Conservation (phyloP, 2,888 invertebrate genomes). For the Ptilodon capucinus region DNA sequence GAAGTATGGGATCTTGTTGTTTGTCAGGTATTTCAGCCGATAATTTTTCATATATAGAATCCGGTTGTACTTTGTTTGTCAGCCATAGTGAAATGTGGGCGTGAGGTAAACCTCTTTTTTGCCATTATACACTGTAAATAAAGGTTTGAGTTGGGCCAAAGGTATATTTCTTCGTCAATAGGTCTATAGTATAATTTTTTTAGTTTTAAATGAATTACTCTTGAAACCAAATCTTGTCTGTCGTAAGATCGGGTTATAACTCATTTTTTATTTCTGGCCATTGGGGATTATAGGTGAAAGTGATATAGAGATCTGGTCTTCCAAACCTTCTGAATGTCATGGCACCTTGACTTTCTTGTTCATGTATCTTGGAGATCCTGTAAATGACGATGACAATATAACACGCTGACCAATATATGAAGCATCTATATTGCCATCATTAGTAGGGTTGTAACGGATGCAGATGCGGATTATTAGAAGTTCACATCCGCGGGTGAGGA, state of each 20-base stretch:
- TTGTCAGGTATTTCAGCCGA: conserved; percentile 3
- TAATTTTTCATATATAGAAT: conserved; percentile 4
- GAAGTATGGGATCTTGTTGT: background rate
- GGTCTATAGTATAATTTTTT: conserved; percentile 23
- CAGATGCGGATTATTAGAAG: no score
- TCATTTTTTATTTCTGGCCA: conserved; percentile 28
- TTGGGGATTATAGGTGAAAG: conserved; percentile 24
- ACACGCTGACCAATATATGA: conserved; percentile 27
- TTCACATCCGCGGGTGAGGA: no score
- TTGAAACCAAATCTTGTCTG: conserved; percentile 23
- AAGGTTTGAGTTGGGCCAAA: conserved; percentile 14
- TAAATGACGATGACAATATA: conserved; percentile 30
- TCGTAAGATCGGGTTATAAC: conserved; percentile 18
- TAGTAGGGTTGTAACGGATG: no score
- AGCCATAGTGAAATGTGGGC: background rate
- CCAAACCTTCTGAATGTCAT: conserved; percentile 26
- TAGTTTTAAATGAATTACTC: conserved; percentile 29
- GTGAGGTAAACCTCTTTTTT: conserved; percentile 6
- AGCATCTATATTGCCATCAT: conserved; percentile 18
- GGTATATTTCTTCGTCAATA: conserved; percentile 16
- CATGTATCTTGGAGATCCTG: conserved; percentile 19
- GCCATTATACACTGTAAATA: conserved; percentile 7
- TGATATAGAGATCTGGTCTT: conserved; percentile 27
- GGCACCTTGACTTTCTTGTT: conserved; percentile 27
- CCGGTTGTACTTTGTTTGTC: background rate